Conservation (phyloP, 1,140 invertebrate species). For the Aporrectodea caliginosa region DNA sequence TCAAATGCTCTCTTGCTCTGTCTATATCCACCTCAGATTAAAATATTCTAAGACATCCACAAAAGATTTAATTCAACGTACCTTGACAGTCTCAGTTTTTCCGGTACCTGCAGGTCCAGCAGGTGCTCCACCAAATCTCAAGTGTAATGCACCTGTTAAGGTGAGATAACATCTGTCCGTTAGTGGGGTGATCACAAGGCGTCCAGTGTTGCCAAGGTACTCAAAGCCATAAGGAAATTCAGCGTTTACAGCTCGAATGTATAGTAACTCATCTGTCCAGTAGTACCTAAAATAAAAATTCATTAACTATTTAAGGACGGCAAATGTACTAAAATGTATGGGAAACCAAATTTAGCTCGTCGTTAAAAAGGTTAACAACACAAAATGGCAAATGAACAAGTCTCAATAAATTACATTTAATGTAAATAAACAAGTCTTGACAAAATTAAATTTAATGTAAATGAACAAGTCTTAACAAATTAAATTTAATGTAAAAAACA, state of each 20-base stretch:
- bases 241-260: constrained; percentile 55
- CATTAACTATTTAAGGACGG: no score
- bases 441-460: no score
- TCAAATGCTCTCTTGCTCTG: no score
- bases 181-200: constrained; percentile 57
- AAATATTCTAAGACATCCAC: not conserved
- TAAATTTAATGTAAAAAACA: no score
- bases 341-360: no score
- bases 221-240: constrained; percentile 57
- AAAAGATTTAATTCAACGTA: constrained; percentile 27
- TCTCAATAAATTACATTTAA: no score
- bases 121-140: constrained; percentile 57
- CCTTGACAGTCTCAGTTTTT: constrained; percentile 56
- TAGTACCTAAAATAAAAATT: constrained; percentile 62
- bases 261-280: constrained; percentile 51
- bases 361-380: no score
- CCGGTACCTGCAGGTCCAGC: constrained; percentile 58
- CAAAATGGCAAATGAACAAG: no score
- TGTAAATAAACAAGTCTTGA: no score
- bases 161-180: constrained; percentile 58
- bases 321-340: no score
- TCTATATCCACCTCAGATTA: no score
- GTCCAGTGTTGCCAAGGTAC: constrained; percentile 56
- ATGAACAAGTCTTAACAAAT: no score
- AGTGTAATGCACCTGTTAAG: constrained; percentile 55